Evolutionary conservation across 2,888 invertebrate genomes (phyloP).

Genomic region (Linnaemya tessellans): DNA sequence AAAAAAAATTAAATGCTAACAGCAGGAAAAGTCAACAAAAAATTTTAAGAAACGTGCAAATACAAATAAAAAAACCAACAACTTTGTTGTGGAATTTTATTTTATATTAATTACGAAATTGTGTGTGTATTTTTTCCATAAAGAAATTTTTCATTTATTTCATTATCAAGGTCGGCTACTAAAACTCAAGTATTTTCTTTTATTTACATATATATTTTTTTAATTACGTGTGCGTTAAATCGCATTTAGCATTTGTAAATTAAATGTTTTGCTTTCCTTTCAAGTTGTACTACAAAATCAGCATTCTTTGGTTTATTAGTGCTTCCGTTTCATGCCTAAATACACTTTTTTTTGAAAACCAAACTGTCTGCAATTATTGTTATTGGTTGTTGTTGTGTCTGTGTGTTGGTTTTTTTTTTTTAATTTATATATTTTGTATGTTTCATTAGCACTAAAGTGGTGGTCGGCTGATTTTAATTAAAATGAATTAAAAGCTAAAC

Average conservation of each 20-base stretch:
- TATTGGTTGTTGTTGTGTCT: too few relatives aligned
- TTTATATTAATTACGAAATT: slow-evolving; percentile 41
- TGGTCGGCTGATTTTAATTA: not conserved
- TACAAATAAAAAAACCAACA: slow-evolving; percentile 13
- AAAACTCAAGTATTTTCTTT: slow-evolving; percentile 29
- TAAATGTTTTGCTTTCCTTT: slow-evolving; percentile 17
- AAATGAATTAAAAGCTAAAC: slow-evolving; percentile 16
- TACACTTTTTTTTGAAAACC: slow-evolving; percentile 34
- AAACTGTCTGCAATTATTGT: slow-evolving; percentile 49
- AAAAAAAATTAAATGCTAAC: not conserved
- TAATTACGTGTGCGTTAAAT: slow-evolving; percentile 37
- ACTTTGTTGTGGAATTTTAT: slow-evolving; percentile 3
- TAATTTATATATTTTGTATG: slow-evolving; percentile 2
- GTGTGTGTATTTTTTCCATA: slow-evolving; percentile 24
- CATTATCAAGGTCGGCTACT: slow-evolving; percentile 67
- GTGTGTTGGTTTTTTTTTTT: slow-evolving; percentile 9
- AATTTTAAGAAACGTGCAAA: not conserved
- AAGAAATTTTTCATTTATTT: slow-evolving; percentile 45
- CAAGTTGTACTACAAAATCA: slow-evolving; percentile 22
- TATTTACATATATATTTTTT: slow-evolving; percentile 23
- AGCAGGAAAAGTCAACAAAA: not conserved
- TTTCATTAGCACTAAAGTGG: not conserved
- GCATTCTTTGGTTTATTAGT: slow-evolving; percentile 40
- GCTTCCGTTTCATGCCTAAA: slow-evolving; percentile 40
- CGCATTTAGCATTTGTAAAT: slow-evolving; percentile 29